Percentiles rank a stretch among this genome's conserved stretches.
These are phyloP conservation scores for Lasiurus cinereus DNA, from an alignment of 2,113 vertebrate species.

Conservation along the genomic window DNA sequence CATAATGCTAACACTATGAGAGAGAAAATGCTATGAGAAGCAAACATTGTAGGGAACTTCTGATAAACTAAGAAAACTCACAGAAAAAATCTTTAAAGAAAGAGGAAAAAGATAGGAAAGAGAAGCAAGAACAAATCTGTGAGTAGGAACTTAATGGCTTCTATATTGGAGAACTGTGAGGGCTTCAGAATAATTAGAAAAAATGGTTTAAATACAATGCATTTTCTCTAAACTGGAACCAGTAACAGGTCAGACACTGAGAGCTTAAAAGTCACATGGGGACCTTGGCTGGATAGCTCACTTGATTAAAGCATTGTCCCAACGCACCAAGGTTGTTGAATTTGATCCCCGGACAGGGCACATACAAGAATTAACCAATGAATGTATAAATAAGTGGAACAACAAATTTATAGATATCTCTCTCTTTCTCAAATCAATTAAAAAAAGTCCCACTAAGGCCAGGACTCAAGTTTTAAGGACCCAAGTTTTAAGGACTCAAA, in stretches of 20 bases:
- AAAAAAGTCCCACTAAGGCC: neutral
- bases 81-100: neutral
- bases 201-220: neutral
- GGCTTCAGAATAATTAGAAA: neutral
- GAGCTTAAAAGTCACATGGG: neutral
- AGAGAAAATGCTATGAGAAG: neutral
- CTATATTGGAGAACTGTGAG: constrained; percentile 4
- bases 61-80: neutral
- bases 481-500: no score
- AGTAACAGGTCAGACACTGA: neutral
- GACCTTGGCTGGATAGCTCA: neutral
- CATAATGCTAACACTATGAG: neutral
- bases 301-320: neutral
- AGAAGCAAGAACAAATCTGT: neutral
- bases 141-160: neutral
- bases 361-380: no score
- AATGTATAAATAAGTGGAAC: no score
- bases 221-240: neutral
- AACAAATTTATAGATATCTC: neutral
- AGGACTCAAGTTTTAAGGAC: neutral
- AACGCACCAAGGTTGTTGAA: neutral
- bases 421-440: no score
- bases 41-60: neutral
- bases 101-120: neutral
- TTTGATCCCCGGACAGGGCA: neutral